Evolutionary conservation across 2,888 invertebrate genomes (phyloP).

Genomic region (Noctuana brunneofusca): DNA sequence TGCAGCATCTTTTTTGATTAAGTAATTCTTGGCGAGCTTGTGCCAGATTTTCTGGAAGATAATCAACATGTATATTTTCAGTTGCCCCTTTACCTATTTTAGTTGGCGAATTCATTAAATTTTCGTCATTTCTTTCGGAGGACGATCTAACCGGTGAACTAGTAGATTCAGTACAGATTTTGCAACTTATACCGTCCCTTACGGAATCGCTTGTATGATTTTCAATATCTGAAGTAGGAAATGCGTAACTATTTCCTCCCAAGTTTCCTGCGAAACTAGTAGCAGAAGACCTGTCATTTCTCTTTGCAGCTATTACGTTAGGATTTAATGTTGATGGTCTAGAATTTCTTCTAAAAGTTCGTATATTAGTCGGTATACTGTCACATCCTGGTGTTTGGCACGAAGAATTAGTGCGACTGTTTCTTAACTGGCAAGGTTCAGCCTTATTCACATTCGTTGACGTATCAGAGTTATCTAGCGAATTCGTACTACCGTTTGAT

Average conservation of each 20-base stretch:
- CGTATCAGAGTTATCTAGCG: not conserved
- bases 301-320: not conserved
- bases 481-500: not conserved
- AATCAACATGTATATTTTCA: constrained; percentile 2
- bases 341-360: not conserved
- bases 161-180: not conserved
- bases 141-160: not conserved
- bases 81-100: not conserved
- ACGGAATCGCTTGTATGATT: not conserved
- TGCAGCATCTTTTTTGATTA: constrained; percentile 12
- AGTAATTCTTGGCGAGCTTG: not conserved
- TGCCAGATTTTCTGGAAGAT: not conserved
- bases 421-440: not conserved
- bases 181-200: not conserved
- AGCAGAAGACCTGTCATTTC: not conserved
- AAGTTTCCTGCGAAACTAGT: not conserved
- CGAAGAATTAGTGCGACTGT: not conserved
- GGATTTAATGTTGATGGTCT: not conserved
- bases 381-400: not conserved
- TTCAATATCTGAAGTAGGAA: not conserved
- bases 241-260: not conserved
- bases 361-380: not conserved
- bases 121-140: not conserved
- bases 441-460: not conserved
- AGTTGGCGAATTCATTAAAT: not conserved